Conservation (phyloP, 2,797 vertebrate genomes). For the Sebastes elongatus region DNA sequence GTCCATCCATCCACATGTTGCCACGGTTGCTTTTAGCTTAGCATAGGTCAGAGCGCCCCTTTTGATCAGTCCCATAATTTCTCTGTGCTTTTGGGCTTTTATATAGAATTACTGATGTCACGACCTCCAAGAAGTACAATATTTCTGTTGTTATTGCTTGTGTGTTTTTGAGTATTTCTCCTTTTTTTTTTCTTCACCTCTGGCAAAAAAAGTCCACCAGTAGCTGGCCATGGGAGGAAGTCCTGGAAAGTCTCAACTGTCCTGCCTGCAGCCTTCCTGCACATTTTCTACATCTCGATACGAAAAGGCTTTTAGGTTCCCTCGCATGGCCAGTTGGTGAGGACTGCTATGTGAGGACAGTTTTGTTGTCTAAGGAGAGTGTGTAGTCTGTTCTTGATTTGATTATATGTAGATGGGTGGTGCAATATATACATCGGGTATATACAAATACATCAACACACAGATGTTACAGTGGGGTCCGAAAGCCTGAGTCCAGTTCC, state of each 20-base stretch:
- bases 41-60: background rate
- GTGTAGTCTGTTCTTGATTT: constrained; percentile 18
- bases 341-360: background rate
- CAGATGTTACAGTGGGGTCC: constrained; percentile 58
- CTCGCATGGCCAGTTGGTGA: constrained; percentile 25
- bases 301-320: constrained; percentile 4
- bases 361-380: constrained; percentile 6
- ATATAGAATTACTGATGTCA: constrained; percentile 40
- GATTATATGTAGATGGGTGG: constrained; percentile 20
- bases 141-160: constrained; percentile 21
- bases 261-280: background rate
- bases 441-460: constrained; percentile 79
- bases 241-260: constrained; percentile 5
- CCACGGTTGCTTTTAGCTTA: constrained; percentile 35
- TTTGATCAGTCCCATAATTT: constrained; percentile 6
- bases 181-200: constrained; percentile 6
- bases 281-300: background rate
- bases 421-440: constrained; percentile 77
- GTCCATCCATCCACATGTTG: constrained; percentile 14
- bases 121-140: background rate
- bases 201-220: background rate
- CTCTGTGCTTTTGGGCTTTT: constrained; percentile 40
- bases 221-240: constrained; percentile 15
- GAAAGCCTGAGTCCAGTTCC: constrained; percentile 29
- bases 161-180: constrained; percentile 14